Evolutionary conservation across 2,888 invertebrate species (phyloP), one percentile per base, ranked within the genome.

Genomic region (Agrotis clavis): DNA sequence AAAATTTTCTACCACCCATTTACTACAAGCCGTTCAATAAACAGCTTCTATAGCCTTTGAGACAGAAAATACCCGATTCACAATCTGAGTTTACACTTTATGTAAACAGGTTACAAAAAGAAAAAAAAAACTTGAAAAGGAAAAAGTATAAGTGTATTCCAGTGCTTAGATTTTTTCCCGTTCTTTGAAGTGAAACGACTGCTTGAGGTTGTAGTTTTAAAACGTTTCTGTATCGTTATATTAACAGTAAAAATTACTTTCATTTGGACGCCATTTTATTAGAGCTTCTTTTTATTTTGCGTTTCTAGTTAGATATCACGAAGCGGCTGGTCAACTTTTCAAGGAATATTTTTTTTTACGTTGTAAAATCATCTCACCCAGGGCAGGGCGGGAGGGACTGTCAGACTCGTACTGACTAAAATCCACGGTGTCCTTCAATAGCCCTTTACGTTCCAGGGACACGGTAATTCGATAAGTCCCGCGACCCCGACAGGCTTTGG

Each of bases 81-180:
- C 71, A 80, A 76, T 71, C 76, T 59, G 41, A 62, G 64, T 66
- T 76, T 75, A 75, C 64, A 61, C 48, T 60, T n/a, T 67, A 61
- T 75, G 79, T 71, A 79, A 61, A 69, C 66, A 67, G 57, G 61
- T 67, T 67, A 54, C 61, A 62, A 67, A 54, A 61, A 13, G 16
- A 35, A 60, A 57, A 59, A 67, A 25, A 54, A 74, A 18, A 25
- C 66, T 51, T n/a, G 13, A 1, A 25, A 50, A 50, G 64, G 45
- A 25, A 65, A 67, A 50, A 16, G 18, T 45, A 45, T 50, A 61
- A 70, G n/a, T 35, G 50, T 71, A 45, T 70, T 67, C 61, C 21
- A 2, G n/a, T 11, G 48, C 74, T 68, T 50, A 54, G 14, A 19
- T 48, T 64, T 69, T 78, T 67, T 35, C 25, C 41, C 56, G 7